A percentile compares a stretch with the other conserved stretches of the same genome.
These are phyloP conservation scores for Pachymerium ferrugineum DNA, from an alignment of 2,888 invertebrate species.

Conservation along the genomic window DNA sequence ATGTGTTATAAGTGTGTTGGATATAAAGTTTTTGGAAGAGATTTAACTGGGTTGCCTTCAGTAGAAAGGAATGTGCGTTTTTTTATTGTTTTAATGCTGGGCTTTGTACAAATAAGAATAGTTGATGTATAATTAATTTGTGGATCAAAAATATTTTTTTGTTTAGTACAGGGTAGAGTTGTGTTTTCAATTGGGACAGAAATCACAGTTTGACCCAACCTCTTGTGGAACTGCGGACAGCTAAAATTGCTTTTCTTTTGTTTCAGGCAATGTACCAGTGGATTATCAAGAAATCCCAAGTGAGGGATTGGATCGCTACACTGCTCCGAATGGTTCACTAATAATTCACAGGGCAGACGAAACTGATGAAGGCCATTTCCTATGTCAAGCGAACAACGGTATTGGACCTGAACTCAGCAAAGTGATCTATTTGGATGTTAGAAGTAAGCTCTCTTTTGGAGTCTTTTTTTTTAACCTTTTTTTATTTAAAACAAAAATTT, in stretches of 20 bases:
- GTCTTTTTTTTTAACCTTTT: not conserved
- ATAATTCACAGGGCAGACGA: conserved; percentile 32
- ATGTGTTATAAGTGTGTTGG: no score
- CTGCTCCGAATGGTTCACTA: conserved; percentile 35
- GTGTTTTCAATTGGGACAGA: no score
- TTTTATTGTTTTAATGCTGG: no score
- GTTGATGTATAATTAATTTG: no score
- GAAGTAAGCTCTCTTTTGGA: conserved; percentile 33
- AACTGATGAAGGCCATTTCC: conserved; percentile 36
- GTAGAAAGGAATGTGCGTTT: no score
- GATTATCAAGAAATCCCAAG: conserved; percentile 32
- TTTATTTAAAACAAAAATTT: not conserved
- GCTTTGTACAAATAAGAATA: no score
- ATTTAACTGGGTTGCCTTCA: no score
- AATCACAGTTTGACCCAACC: conserved; percentile 4
- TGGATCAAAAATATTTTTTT: no score
- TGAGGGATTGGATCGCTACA: conserved; percentile 3
- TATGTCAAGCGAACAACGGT: conserved; percentile 36
- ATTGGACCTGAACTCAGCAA: conserved; percentile 37
- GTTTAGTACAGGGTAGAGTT: no score
- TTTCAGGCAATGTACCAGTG: conserved; percentile 30
- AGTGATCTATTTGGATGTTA: conserved; percentile 36
- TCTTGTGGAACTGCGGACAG: not conserved
- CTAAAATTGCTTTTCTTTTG: conserved; percentile 27
- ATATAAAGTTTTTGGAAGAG: no score